Evolutionary conservation across 2,797 vertebrate species (phyloP), one percentile per base, ranked within the genome.

Genomic region (Brachyrhaphis roseni): DNA sequence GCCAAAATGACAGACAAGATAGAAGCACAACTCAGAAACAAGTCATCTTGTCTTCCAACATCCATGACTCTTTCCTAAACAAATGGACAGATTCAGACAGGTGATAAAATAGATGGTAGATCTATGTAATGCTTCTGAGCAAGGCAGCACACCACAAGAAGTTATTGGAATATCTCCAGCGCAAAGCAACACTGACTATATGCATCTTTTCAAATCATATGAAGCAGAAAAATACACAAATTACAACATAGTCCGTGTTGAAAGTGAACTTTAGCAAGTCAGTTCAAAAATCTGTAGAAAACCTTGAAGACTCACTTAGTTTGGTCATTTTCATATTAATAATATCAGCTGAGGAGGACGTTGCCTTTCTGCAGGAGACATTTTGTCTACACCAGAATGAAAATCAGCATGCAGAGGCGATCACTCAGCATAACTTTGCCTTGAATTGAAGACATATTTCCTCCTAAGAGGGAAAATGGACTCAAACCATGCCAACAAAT

Each of bases 1-100:
- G 75, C 59, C 53, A 84, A 77, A 53, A 75, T 80, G 81, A 85
- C 66, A 82, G 66, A n/a, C 77, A 51, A 53, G 78, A 77, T 34
- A 47, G 46, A 77, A 55, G 81, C 79, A 55, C 51, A 78, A 74
- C 66, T 66, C 13, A 47, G 43, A 20, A 80, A 76, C 55, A 23
- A 51, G 64, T 88, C 78, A 64, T 59, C 74, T 55, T 77, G 46
- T 70, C 31, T 64, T 74, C 43, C 26, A 71, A 41, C 55, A 55
- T 75, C 15, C 45, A n/a, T 72, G 77, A 49, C 46, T 59, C 62
- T 41, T 76, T 66, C 18, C 16, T 57, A 72, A 78, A 71, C 55
- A 82, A 68, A 81, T 72, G 72, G 41, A 78, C 75, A 55, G 36
- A 75, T 74, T 45, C 75, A 75, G 39, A 49, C 23, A n/a, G 45